Percentiles rank a stretch among this genome's conserved stretches.
Evolutionary conservation across 2,113 vertebrate genomes (phyloP).

Genomic region (Rhineura floridana): DNA sequence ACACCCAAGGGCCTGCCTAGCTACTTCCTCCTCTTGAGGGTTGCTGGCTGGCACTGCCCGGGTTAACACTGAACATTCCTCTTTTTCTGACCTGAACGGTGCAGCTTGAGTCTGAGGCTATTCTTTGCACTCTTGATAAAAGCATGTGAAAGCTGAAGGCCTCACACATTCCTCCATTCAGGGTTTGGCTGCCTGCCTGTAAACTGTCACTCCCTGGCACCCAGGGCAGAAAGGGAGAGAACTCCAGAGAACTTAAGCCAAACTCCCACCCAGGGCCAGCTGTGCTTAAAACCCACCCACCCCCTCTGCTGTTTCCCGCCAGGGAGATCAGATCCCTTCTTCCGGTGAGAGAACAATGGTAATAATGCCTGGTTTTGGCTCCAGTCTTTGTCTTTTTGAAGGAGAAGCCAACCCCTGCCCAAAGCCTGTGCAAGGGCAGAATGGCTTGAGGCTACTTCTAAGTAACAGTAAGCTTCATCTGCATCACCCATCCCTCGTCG

Average conservation of each 20-base stretch:
- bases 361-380: slow-evolving; percentile 14
- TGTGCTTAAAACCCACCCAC: slow-evolving; percentile 58
- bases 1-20: not conserved
- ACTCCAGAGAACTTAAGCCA: slow-evolving; percentile 39
- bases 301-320: slow-evolving; percentile 49
- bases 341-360: slow-evolving; percentile 63
- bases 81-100: slow-evolving; percentile 64
- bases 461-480: slow-evolving; percentile 26
- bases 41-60: slow-evolving; percentile 47
- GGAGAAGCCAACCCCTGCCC: slow-evolving; percentile 25
- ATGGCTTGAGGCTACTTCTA: not conserved
- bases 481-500: not conserved
- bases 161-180: slow-evolving; percentile 73
- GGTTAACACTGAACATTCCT: slow-evolving; percentile 64
- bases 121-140: slow-evolving; percentile 73
- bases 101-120: slow-evolving; percentile 69
- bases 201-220: slow-evolving; percentile 74
- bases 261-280: slow-evolving; percentile 65
- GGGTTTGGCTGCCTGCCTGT: slow-evolving; percentile 67
- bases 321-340: slow-evolving; percentile 61
- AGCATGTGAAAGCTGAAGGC: slow-evolving; percentile 75
- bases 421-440: not conserved
- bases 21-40: not conserved
- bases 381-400: slow-evolving; percentile 31
- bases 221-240: slow-evolving; percentile 62